A percentile compares a stretch with the other conserved stretches of the same genome.
Evolutionary conservation across 2,888 invertebrate genomes (phyloP).

Genomic region (Tenthredo mesomela): DNA sequence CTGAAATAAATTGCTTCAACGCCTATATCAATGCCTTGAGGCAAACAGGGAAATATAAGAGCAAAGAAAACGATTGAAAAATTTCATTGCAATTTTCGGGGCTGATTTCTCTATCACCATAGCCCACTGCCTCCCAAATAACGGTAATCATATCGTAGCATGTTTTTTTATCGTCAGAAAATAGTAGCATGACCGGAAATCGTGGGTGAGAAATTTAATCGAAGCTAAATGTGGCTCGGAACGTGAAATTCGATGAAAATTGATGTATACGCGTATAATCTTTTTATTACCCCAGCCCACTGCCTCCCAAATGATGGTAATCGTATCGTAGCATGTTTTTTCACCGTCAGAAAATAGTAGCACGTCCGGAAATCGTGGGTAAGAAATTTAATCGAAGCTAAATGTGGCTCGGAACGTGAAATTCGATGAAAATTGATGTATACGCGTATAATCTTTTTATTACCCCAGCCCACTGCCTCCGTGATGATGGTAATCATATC

Average conservation of each 20-base stretch:
- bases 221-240: not conserved
- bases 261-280: not conserved
- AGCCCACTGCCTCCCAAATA: too few relatives aligned
- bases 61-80: not conserved
- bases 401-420: not conserved
- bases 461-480: not conserved
- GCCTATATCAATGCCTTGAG: too few relatives aligned
- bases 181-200: not conserved
- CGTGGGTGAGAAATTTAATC: not conserved
- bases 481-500: too few relatives aligned
- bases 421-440: not conserved
- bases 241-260: not conserved
- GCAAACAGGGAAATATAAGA: too few relatives aligned
- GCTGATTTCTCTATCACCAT: not conserved
- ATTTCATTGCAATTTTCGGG: not conserved
- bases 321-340: too few relatives aligned
- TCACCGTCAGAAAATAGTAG: too few relatives aligned
- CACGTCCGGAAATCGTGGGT: not conserved
- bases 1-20: too few relatives aligned
- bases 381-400: not conserved
- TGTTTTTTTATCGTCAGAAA: too few relatives aligned
- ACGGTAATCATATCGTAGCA: too few relatives aligned
- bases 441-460: not conserved
- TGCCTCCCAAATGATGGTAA: not conserved
- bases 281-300: constrained; percentile 4